Conservation (phyloP, 2,113 vertebrate genomes). For the Nannobrachium achirus region DNA sequence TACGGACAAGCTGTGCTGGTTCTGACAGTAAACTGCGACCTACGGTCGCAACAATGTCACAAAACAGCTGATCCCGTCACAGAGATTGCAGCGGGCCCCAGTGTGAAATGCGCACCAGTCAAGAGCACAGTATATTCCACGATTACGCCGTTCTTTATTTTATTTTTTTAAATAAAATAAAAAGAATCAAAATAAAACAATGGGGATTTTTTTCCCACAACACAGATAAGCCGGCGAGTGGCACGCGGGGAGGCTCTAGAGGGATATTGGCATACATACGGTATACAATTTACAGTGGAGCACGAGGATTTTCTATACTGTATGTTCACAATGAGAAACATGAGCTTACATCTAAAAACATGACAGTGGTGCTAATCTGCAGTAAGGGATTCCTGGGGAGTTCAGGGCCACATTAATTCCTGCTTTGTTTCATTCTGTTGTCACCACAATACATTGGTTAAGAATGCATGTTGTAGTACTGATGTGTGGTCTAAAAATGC, state of each 20-base stretch:
- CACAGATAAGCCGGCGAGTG: constrained; percentile 28
- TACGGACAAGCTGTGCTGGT: too few relatives aligned
- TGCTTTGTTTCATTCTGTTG: too few relatives aligned
- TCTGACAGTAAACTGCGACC: too few relatives aligned
- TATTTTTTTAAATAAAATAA: too few relatives aligned
- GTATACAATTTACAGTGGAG: not conserved
- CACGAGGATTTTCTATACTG: constrained; percentile 40
- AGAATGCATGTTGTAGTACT: too few relatives aligned
- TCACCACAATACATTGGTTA: too few relatives aligned
- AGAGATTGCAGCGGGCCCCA: not conserved
- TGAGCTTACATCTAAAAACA: constrained; percentile 30
- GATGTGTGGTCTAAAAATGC: too few relatives aligned
- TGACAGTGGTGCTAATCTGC: constrained; percentile 31
- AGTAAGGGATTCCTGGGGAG: constrained; percentile 13
- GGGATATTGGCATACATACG: constrained; percentile 9
- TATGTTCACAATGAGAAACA: constrained; percentile 37
- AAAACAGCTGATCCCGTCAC: not conserved
- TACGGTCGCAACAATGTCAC: too few relatives aligned
- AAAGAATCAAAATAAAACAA: constrained; percentile 20
- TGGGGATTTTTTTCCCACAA: constrained; percentile 33
- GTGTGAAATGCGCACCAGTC: constrained; percentile 16
- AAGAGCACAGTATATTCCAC: constrained; percentile 16
- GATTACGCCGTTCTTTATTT: too few relatives aligned
- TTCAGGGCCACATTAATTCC: not conserved
- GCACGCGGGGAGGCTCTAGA: constrained; percentile 1